Evolutionary conservation across 1,140 invertebrate genomes (phyloP), one percentile per base, ranked within the genome.

Genomic region (Drosophila pallidifrons): DNA sequence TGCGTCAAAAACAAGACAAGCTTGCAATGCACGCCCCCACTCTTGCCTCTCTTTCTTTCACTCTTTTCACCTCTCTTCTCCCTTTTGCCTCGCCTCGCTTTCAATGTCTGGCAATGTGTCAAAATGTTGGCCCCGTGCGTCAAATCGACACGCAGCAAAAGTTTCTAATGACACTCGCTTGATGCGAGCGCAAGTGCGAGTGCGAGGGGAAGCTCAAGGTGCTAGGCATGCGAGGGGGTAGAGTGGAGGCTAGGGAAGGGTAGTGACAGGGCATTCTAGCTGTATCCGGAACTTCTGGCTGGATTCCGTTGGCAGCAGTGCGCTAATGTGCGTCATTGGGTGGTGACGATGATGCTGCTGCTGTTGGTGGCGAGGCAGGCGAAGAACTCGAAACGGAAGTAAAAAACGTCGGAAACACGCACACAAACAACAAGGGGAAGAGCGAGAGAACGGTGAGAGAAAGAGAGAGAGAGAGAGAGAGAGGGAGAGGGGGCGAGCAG

Each of bases 1-100:
- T 77, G 79, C 80, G 83, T 87, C 83, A 88, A 88, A 88, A 87
- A 83, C 78, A 67, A 82, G 78, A 75, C 60, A 60, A 65, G 38
- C 28, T 60, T 58, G 66, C 73, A 82, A 46, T 67, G 65, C 20
- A 41, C 45, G 4, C 13, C 20, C 20, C 49, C 41, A 30, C 41
- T 16, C n/a, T 47, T 15, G 16, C 45, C 38, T 30, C 38, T 30
- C 38, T 38, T 1, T 25, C 20, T 3, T 25, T 25, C 20, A 3
- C 20, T 25, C 20, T 25, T 25, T 25, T 25, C 20, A 25, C 3
- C 20, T 25, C 20, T 25, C 20, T 0, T 25, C 32, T 5, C 11
- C 7, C 28, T 51, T 4, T 15, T 8, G 25, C 49, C 16, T 10
- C 5, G 10, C 15, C 5, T 4, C 52, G 13, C 49, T 35, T 10